Conservation (phyloP, 2,113 vertebrate genomes). For the Ibidorhyncha struthersii region DNA sequence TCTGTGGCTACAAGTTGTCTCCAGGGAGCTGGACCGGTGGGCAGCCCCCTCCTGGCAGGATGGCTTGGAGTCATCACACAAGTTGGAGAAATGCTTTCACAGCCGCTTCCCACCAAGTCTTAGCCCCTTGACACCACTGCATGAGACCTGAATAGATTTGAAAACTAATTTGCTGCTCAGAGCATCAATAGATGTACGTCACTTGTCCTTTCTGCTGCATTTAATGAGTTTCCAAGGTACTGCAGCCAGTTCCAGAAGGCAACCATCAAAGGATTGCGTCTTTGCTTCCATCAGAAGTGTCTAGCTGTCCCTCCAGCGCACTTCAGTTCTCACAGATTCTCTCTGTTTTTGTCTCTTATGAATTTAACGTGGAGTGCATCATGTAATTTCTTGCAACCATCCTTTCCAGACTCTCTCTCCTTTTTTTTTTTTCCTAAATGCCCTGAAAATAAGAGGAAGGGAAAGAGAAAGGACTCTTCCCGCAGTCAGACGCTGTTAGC, state of each 20-base stretch:
- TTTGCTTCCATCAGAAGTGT: background rate
- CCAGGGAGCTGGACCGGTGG: fast-evolving
- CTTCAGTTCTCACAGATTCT: background rate
- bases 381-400: background rate
- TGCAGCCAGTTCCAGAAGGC: slow-evolving; percentile 47
- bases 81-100: background rate
- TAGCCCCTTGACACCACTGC: background rate
- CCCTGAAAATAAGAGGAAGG: background rate
- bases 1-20: background rate
- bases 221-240: slow-evolving; percentile 62
- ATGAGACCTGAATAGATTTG: slow-evolving; percentile 32
- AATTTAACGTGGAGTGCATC: background rate
- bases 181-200: slow-evolving; percentile 17
- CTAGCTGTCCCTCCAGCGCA: background rate
- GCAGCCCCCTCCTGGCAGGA: background rate
- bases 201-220: slow-evolving; percentile 56
- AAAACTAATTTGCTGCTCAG: slow-evolving; percentile 65
- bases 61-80: background rate
- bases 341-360: background rate
- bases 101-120: background rate
- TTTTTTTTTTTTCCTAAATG: background rate
- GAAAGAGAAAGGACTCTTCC: background rate
- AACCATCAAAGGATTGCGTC: slow-evolving; percentile 31
- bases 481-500: background rate
- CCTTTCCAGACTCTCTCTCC: background rate